A percentile compares a stretch with the other conserved stretches of the same genome.
These are phyloP conservation scores for Dasypolia templi DNA, from an alignment of 2,888 invertebrate genomes.

Conservation along the genomic window DNA sequence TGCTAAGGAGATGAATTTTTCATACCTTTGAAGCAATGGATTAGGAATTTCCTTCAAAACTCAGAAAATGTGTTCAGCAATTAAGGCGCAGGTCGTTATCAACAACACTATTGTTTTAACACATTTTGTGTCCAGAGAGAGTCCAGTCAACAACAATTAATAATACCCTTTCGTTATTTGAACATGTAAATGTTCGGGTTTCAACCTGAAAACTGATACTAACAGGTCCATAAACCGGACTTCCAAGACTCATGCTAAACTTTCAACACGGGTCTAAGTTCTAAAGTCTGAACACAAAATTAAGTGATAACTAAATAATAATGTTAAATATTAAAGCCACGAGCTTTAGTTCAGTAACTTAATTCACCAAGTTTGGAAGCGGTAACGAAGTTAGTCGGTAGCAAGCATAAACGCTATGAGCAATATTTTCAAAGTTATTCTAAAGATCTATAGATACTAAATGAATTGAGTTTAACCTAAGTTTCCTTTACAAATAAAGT, in stretches of 20 bases:
- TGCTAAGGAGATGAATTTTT: no score
- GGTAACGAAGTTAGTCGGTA: conserved; percentile 14
- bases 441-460: background rate
- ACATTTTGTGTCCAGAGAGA: no score
- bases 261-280: background rate
- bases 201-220: background rate
- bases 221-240: background rate
- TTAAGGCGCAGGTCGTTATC: no score
- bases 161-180: no score
- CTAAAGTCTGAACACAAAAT: background rate
- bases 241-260: background rate
- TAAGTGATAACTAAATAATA: conserved; percentile 8
- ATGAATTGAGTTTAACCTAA: background rate
- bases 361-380: conserved; percentile 16
- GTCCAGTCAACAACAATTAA: no score
- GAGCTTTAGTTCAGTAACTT: conserved; percentile 1
- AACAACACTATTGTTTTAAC: no score
- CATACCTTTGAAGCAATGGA: no score
- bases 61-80: no score
- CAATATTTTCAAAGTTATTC: conserved; percentile 2
- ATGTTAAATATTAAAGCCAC: background rate
- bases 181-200: background rate
- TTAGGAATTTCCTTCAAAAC: no score
- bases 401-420: conserved; percentile 1
- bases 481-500: no score